These are phyloP conservation scores for Palythoa grandis DNA, from an alignment of 92 coral and sea anemone species.

Conservation along the genomic window DNA sequence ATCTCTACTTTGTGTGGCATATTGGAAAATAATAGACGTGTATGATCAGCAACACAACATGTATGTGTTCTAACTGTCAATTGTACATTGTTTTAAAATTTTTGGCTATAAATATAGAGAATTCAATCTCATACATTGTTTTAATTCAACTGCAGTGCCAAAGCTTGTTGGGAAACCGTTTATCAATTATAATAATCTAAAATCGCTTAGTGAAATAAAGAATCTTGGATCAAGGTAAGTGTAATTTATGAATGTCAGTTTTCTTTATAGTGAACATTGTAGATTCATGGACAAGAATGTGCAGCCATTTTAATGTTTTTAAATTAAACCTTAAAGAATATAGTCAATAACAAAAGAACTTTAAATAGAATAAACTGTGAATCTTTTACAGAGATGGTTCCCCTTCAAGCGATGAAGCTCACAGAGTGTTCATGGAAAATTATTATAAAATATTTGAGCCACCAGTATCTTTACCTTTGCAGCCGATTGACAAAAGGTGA, in stretches of 20 bases:
- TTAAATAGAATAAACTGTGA: neutral
- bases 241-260: neutral
- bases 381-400: constrained; percentile 52
- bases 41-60: neutral
- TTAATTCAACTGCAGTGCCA: constrained; percentile 77
- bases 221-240: constrained; percentile 87
- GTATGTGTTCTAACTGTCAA: neutral
- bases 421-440: constrained; percentile 74
- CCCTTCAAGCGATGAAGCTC: constrained; percentile 85
- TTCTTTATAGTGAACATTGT: neutral
- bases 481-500: constrained; percentile 65
- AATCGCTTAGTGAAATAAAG: constrained; percentile 77
- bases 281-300: neutral
- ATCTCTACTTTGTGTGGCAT: neutral
- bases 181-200: constrained; percentile 74
- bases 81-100: neutral
- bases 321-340: neutral
- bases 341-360: neutral
- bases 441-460: constrained; percentile 79
- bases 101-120: too few relatives aligned
- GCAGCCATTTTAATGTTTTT: neutral
- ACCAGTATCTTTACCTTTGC: constrained; percentile 45
- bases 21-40: neutral
- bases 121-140: too few relatives aligned
- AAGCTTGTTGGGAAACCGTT: constrained; percentile 80